phyloP scores from a whole-genome alignment of 2,888 invertebrate species.

The Myathropa florea region DNA sequence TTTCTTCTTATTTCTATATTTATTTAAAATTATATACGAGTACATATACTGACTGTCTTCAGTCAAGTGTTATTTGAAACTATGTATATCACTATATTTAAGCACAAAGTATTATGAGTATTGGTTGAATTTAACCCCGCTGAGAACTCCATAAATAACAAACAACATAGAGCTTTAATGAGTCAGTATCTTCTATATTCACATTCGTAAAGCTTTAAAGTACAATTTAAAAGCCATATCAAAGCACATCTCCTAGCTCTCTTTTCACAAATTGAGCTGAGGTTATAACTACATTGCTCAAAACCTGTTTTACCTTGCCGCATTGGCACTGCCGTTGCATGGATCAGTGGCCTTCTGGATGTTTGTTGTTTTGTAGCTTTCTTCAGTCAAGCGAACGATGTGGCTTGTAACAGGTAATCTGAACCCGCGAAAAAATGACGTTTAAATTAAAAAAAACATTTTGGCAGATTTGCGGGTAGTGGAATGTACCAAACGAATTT shows the following conservation, averaged over 20 bases:
- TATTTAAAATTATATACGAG: no score
- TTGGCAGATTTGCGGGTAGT: neutral
- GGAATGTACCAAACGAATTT: constrained; percentile 30
- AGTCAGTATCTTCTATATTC: neutral
- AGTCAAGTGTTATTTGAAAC: neutral
- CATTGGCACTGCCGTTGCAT: constrained; percentile 10
- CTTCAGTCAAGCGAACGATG: constrained; percentile 50
- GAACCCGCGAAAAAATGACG: constrained; percentile 16
- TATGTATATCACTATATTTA: neutral
- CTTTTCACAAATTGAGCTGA: neutral
- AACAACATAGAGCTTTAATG: neutral
- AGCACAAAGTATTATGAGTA: neutral
- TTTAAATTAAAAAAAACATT: neutral
- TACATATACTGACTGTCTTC: neutral
- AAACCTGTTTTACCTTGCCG: constrained; percentile 16
- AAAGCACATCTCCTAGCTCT: neutral
- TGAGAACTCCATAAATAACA: neutral
- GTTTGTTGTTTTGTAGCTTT: constrained; percentile 31
- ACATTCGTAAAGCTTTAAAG: neutral
- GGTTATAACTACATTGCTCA: neutral
- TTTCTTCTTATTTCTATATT: no score
- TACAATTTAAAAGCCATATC: neutral
- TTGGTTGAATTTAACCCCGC: neutral
- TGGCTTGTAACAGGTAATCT: constrained; percentile 38
- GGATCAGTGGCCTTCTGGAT: constrained; percentile 36